Evolutionary conservation across 2,113 vertebrate species (phyloP).

Genomic region (Eublepharis macularius): DNA sequence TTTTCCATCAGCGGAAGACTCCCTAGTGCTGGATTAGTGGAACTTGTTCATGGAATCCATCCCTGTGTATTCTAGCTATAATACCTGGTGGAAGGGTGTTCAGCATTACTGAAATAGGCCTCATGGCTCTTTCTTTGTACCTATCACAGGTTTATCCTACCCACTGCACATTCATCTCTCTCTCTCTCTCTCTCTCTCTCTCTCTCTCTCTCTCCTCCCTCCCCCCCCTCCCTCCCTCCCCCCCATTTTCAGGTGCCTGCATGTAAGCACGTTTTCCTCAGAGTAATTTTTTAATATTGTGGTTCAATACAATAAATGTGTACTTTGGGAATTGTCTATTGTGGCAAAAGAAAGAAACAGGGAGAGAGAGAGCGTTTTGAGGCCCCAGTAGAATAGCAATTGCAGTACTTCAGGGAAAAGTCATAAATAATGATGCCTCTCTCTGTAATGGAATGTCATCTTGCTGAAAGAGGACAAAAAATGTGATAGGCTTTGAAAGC

Average conservation of each 20-base stretch:
- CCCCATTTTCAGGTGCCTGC: neutral
- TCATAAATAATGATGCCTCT: neutral
- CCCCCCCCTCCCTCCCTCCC: too few species aligned
- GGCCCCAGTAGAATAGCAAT: neutral
- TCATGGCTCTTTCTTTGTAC: neutral
- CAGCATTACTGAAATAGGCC: neutral
- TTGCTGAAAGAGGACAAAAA: neutral
- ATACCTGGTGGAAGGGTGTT: neutral
- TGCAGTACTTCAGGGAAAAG: neutral
- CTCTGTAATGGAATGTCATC: slow-evolving; percentile 5
- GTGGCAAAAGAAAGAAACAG: neutral
- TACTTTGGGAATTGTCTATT: neutral
- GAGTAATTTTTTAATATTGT: neutral
- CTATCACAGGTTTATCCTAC: too few species aligned
- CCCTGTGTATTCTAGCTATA: neutral
- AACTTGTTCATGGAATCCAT: too few species aligned
- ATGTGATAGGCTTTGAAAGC: slow-evolving; percentile 1
- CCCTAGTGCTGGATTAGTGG: too few species aligned
- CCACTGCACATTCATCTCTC: too few species aligned
- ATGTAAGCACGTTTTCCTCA: neutral
- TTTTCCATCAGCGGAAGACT: too few species aligned
- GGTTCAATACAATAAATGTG: neutral
- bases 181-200: too few species aligned
- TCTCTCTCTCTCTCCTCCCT: too few species aligned
- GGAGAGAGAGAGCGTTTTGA: neutral